A percentile compares a stretch with the other conserved stretches of the same genome.
These are phyloP conservation scores for Noctilio leporinus DNA, from an alignment of 2,113 vertebrate genomes.

Conservation along the genomic window DNA sequence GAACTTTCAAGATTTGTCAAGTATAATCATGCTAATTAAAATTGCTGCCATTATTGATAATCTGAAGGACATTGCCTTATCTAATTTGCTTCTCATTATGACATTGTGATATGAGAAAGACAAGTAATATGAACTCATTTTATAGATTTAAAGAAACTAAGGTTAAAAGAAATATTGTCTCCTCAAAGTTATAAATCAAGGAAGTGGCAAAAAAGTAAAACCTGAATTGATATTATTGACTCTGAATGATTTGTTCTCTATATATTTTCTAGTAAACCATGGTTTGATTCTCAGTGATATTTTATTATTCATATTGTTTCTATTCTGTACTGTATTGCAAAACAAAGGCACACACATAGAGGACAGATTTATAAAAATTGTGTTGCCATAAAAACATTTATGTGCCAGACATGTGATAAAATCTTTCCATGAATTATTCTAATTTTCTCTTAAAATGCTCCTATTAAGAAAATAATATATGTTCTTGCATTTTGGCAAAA, in stretches of 20 bases:
- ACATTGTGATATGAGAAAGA: background rate
- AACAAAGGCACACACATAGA: background rate
- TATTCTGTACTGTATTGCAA: background rate
- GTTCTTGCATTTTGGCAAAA: background rate
- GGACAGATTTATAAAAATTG: background rate
- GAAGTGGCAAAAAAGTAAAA: background rate
- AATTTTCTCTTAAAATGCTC: background rate
- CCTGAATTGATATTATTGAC: background rate
- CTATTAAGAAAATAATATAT: background rate
- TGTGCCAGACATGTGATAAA: background rate
- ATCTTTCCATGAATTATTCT: background rate
- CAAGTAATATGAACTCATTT: background rate
- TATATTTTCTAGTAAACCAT: background rate
- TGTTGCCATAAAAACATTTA: background rate
- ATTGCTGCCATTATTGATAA: background rate
- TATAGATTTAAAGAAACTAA: background rate
- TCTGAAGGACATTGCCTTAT: background rate
- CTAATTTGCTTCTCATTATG: background rate
- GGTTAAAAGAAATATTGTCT: background rate
- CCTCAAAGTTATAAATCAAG: background rate
- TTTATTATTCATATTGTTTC: background rate
- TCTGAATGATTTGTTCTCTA: background rate
- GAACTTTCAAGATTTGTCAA: conserved; percentile 9
- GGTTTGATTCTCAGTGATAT: background rate
- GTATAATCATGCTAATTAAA: conserved; percentile 34